Base-by-base conservation (phyloP, 2,113 vertebrate genomes). In the Eolophus roseicapilla region DNA sequence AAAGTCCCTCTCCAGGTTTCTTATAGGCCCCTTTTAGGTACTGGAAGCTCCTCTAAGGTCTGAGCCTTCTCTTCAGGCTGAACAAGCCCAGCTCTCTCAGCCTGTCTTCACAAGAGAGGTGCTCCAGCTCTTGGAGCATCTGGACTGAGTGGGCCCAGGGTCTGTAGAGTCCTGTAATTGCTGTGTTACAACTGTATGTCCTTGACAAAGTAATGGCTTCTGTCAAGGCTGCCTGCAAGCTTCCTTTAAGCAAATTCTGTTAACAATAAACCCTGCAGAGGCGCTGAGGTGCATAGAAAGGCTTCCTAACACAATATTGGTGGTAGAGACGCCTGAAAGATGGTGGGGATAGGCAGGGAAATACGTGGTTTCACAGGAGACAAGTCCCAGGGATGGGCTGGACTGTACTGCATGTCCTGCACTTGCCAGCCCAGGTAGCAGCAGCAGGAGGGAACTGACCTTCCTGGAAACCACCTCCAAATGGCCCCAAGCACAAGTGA, bases 341-440 rank as follows among this genome's bases (percentile, higher is more conserved):
- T 39, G 25, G 33, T 64, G 35, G 55, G 31, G 13, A 73, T 37
- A 68, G 60, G 6, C 25, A 43, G 39, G 33, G 29, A 81, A 28
- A 65, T 49, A 19, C 7, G 7, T 69, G 29, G 17, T 79, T 93
- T 81, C 47, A 55, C 14, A 81, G 43, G 53, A 90, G 49, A 44
- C 17, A 73, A 60, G 29, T n/a, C 52, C 31, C 63, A 76, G 25
- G 2, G 41, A 8, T 21, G 19, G 25, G 18, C 35, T 90, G n/a
- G 35, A 50, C 35, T 68, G 11, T 50, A 20, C 52, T 71, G 53
- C 1, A 1, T 71, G 33, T 60, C 29, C 60, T 0, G 1, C 59
- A 46, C 25, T 91, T 94, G 50, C 57, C 57, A 84, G 57, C 47
- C 57, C 20, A 67, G 27, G 67, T 20, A 74, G 65, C 59, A 80